Evolutionary conservation across 2,888 invertebrate species (phyloP).

Genomic region (Epiblema foenella): DNA sequence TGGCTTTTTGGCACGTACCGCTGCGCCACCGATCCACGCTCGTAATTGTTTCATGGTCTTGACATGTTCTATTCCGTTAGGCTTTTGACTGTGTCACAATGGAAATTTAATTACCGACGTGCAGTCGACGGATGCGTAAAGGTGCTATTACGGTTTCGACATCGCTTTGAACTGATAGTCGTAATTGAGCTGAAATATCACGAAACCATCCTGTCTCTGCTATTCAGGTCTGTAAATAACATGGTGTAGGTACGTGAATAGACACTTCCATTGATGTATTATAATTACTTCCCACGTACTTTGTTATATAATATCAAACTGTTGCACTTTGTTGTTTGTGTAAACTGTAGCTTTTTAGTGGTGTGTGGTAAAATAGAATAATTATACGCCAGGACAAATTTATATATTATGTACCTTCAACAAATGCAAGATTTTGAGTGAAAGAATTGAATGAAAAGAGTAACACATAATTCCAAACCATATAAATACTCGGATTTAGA

Average conservation of each 20-base stretch:
- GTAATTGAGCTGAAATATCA: slow-evolving; percentile 17
- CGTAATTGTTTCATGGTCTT: slow-evolving; percentile 45
- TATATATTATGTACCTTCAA: no score
- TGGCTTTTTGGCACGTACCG: slow-evolving; percentile 71
- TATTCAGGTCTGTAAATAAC: neutral
- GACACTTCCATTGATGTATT: neutral
- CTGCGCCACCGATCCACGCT: slow-evolving; percentile 48
- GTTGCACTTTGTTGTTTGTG: no score
- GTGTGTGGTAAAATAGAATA: no score
- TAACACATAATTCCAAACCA: no score
- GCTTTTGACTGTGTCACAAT: slow-evolving; percentile 39
- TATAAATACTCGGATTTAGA: no score
- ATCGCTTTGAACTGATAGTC: slow-evolving; percentile 29
- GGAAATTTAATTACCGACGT: slow-evolving; percentile 30
- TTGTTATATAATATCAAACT: no score
- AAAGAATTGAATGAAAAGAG: no score
- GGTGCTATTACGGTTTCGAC: slow-evolving; percentile 19
- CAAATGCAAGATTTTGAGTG: no score
- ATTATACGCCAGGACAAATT: no score
- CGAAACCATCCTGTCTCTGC: slow-evolving; percentile 22
- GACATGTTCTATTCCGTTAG: slow-evolving; percentile 33
- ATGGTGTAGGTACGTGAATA: neutral
- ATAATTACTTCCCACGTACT: no score
- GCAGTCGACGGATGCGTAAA: slow-evolving; percentile 27
- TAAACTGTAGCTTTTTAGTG: no score